Evolutionary conservation across 2,888 invertebrate genomes (phyloP).

Genomic region (Harpalus rufipes): DNA sequence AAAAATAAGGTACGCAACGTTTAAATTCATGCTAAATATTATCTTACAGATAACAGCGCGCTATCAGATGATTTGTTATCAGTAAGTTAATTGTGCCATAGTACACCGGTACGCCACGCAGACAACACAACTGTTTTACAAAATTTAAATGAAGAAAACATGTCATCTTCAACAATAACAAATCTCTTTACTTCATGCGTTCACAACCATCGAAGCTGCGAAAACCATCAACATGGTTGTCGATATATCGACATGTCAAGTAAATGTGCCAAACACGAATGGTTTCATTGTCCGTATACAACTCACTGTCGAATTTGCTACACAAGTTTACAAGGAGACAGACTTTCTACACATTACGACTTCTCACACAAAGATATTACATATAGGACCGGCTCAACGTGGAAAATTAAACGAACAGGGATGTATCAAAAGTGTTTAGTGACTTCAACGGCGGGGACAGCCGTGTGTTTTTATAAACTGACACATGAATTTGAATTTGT

Average conservation of each 20-base stretch:
- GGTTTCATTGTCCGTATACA: slow-evolving; percentile 30
- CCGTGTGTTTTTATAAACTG: slow-evolving; percentile 29
- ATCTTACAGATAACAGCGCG: slow-evolving; percentile 11
- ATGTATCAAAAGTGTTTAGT: slow-evolving; percentile 29
- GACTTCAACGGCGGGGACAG: background rate
- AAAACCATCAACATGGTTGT: slow-evolving; percentile 6
- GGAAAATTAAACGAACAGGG: background rate
- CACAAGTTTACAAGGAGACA: slow-evolving; percentile 2
- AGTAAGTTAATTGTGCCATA: slow-evolving; percentile 4
- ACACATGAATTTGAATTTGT: slow-evolving; percentile 31
- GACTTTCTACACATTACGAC: background rate
- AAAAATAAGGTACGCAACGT: background rate
- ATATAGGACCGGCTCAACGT: background rate
- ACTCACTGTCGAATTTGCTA: slow-evolving; percentile 29
- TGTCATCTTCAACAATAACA: background rate
- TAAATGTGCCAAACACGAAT: slow-evolving; percentile 45
- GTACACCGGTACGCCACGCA: slow-evolving; percentile 6
- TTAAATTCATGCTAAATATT: background rate
- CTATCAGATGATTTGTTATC: slow-evolving; percentile 33
- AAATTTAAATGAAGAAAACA: background rate
- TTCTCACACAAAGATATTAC: slow-evolving; percentile 12
- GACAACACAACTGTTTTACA: background rate
- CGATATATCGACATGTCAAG: slow-evolving; percentile 35
- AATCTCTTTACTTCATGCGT: slow-evolving; percentile 2
- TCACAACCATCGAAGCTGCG: slow-evolving; percentile 4